Base-by-base conservation (phyloP, 2,888 invertebrate genomes). In the Yponomeuta evonymella region DNA sequence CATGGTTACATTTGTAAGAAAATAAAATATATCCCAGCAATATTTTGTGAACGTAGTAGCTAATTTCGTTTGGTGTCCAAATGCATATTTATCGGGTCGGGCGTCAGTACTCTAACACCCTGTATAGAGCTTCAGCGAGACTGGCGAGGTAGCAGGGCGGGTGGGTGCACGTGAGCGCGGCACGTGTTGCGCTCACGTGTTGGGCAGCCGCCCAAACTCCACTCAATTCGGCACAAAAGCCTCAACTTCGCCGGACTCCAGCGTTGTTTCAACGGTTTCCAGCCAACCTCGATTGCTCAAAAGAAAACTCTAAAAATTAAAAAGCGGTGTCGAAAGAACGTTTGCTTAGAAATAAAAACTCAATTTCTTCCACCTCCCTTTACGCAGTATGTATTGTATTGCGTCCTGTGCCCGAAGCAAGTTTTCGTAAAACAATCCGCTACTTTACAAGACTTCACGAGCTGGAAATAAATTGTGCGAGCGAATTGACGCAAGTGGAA, bases 151-250 rank as follows among this genome's bases (percentile, higher is more conserved):
- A n/a, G 43, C 43, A 36, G 67, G 65, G 67, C 67, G 29, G 30
- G 12, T 11, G 12, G 30, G 23, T 11, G 15, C 67, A 71, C 71
- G 71, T 71, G 71, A 71, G 29, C 33, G 15, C 8, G 36, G 10
- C 71, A 43, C 71, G 71, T 71, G 71, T 23, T n/a, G n/a, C 62
- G 43, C n/a, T 62, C 71, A 67, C 71, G 71, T 71, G 71, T 67
- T 51, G n/a, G 23, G 12, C 30, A 23, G 12, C 64, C 51, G 58
- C 68, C 68, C 68, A 68, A 68, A 68, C 51, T 68, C 15, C 29
- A 5, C 10, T 11, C 51, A 51, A 67, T 3, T 30, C 43, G 9
- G 67, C 15, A 67, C 65, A 65, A 65, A 65, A 65, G 30, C 65
- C 33, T 33, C 65, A 65, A 65, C 51, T 58, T 58, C 51, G 12